These are phyloP conservation scores for Drosophila seguyi DNA, from an alignment of 1,140 invertebrate genomes.

Conservation along the genomic window DNA sequence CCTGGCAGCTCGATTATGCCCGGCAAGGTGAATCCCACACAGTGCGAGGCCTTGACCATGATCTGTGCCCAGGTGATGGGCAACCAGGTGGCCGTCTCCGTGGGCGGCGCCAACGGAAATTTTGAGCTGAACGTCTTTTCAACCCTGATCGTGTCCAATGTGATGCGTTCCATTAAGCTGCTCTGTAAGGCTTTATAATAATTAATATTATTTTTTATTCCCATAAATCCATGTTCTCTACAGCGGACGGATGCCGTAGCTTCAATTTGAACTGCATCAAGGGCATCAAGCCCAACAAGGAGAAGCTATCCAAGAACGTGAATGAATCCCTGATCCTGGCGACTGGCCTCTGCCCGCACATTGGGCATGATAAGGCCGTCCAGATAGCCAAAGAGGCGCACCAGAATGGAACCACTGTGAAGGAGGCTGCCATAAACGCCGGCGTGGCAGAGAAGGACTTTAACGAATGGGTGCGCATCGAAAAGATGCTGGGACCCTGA, in stretches of 20 bases:
- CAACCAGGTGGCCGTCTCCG: constrained; percentile 96
- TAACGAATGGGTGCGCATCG: constrained; percentile 95
- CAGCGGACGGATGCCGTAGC: constrained; percentile 90
- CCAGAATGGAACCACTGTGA: constrained; percentile 95
- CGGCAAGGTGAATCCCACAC: constrained; percentile 99
- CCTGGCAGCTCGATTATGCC: constrained; percentile 99
- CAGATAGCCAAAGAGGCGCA: constrained; percentile 98
- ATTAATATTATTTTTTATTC: background rate
- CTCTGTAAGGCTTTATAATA: constrained; percentile 87
- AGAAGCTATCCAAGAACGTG: constrained; percentile 93
- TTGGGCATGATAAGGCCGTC: constrained; percentile 99
- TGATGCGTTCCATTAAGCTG: constrained; percentile 95
- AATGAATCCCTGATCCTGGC: constrained; percentile 99
- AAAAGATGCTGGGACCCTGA: constrained; percentile 97
- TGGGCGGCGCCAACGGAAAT: constrained; percentile 98
- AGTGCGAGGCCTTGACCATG: constrained; percentile 99
- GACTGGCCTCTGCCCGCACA: constrained; percentile 98
- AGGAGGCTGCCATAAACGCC: constrained; percentile 95
- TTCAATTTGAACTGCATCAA: constrained; percentile 97
- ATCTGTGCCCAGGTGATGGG: constrained; percentile 99
- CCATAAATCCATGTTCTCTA: background rate
- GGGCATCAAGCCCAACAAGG: constrained; percentile 95
- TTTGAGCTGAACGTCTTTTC: constrained; percentile 99
- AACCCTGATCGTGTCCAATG: constrained; percentile 98
- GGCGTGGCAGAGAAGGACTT: constrained; percentile 95